Conservation (phyloP, 30 jellyfish, hydroid and myxozoan genomes). For the Aurelia coerulea region DNA sequence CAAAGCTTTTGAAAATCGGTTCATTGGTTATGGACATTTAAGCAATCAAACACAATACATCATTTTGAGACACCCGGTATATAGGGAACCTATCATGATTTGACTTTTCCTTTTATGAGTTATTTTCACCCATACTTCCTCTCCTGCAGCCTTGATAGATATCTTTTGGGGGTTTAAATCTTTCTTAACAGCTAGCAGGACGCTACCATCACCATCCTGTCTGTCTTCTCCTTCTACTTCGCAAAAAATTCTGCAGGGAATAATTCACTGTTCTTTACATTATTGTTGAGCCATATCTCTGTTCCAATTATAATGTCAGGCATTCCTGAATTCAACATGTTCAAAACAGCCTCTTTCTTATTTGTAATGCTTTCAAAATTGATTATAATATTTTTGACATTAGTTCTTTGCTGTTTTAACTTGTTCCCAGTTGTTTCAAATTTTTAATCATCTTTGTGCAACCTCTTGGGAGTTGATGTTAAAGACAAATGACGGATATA, state of each 20-base stretch:
- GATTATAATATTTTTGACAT: not conserved
- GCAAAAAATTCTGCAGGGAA: not conserved
- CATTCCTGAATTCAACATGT: constrained; percentile 26
- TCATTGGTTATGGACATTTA: too few species aligned
- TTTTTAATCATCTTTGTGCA: not conserved
- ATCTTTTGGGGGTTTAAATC: constrained; percentile 12
- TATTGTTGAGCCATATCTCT: constrained; percentile 8
- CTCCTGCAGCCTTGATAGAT: constrained; percentile 22
- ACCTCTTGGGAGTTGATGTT: constrained; percentile 30
- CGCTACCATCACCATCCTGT: not conserved
- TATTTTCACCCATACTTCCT: constrained; percentile 32
- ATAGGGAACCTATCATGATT: constrained; percentile 6
- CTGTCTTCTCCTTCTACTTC: constrained; percentile 9
- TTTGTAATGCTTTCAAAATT: not conserved
- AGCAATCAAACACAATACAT: too few species aligned
- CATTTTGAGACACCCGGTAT: not conserved
- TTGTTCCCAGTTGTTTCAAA: not conserved
- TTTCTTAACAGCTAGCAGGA: constrained; percentile 8
- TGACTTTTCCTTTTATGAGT: not conserved
- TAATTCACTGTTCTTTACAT: constrained; percentile 14
- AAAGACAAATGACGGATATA: too few species aligned
- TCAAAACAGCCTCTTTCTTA: not conserved
- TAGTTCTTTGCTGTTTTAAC: not conserved
- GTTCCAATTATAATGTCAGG: constrained; percentile 20
- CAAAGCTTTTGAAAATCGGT: too few species aligned